Conservation (phyloP, 1,140 invertebrate genomes). For the Phortica variegata region DNA sequence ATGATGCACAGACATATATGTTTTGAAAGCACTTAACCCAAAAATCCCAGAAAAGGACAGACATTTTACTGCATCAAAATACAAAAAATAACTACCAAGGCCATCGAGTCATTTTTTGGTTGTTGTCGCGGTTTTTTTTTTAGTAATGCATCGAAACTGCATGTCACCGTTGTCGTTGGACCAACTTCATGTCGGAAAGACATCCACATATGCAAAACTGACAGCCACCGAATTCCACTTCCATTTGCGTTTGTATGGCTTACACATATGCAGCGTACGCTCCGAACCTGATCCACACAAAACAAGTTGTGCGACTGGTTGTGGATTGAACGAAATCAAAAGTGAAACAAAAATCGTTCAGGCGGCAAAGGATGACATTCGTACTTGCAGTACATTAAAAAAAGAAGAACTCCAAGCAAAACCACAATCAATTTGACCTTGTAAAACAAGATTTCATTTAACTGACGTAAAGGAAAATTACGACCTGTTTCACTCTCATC, state of each 20-base stretch:
- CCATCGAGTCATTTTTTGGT: not conserved
- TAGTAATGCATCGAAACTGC: not conserved
- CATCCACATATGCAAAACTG: slow-evolving; percentile 1
- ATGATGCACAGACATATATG: not conserved
- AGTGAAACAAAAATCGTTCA: too few relatives aligned
- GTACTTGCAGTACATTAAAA: not conserved
- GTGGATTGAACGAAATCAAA: too few relatives aligned
- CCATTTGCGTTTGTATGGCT: slow-evolving; percentile 12
- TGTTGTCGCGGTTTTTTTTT: not conserved
- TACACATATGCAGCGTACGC: slow-evolving; percentile 5
- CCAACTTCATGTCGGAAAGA: too few relatives aligned
- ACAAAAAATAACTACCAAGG: not conserved
- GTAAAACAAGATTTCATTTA: slow-evolving; percentile 29
- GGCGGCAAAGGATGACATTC: not conserved
- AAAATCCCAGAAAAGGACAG: slow-evolving; percentile 1
- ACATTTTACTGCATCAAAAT: not conserved
- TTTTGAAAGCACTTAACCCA: not conserved
- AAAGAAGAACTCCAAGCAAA: slow-evolving; percentile 4
- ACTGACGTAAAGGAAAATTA: too few relatives aligned
- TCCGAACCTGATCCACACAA: slow-evolving; percentile 31
- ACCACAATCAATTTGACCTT: slow-evolving; percentile 28
- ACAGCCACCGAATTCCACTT: slow-evolving; percentile 23
- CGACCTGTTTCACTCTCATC: too few relatives aligned
- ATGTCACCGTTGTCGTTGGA: not conserved
- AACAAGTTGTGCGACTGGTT: slow-evolving; percentile 35